These are phyloP conservation scores for Setipinna tenuifilis DNA, from an alignment of 2,797 vertebrate genomes.

Conservation along the genomic window DNA sequence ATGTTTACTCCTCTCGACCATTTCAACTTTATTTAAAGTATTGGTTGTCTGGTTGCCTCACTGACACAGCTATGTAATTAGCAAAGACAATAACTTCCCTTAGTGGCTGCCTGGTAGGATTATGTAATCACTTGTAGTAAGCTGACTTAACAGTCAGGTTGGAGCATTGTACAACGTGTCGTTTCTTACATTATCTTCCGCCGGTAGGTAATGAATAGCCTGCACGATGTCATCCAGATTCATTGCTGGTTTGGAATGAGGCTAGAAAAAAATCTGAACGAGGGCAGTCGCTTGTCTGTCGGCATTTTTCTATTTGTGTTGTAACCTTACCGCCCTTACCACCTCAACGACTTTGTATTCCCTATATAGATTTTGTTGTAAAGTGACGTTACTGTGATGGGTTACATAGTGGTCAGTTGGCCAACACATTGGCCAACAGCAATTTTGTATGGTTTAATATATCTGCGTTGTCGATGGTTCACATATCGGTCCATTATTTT, in stretches of 20 bases:
- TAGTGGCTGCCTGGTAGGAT: background rate
- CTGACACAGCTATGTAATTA: background rate
- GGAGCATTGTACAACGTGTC: conserved; percentile 5
- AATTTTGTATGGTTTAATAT: background rate
- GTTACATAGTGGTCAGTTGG: background rate
- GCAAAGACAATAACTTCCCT: background rate
- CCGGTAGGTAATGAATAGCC: background rate
- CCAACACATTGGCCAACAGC: background rate
- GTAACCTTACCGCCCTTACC: background rate
- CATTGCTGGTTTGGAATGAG: background rate
- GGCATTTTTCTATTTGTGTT: too few relatives aligned
- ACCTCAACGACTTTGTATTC: background rate
- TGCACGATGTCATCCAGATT: background rate
- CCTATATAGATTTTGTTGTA: background rate
- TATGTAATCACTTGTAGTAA: conserved; percentile 7
- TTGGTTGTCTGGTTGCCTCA: background rate
- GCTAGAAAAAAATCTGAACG: background rate
- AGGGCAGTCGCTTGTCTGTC: background rate
- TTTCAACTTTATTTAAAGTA: background rate
- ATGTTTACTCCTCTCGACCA: background rate
- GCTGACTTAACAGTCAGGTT: background rate
- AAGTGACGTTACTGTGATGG: too few relatives aligned
- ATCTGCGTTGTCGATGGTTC: background rate
- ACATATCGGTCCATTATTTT: background rate
- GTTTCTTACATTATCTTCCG: background rate